Percentiles rank a stretch among this genome's conserved stretches.
phyloP scores from a whole-genome alignment of 37 sponge, comb jelly and placozoan species.

The Diacarnus erythraeanus region DNA sequence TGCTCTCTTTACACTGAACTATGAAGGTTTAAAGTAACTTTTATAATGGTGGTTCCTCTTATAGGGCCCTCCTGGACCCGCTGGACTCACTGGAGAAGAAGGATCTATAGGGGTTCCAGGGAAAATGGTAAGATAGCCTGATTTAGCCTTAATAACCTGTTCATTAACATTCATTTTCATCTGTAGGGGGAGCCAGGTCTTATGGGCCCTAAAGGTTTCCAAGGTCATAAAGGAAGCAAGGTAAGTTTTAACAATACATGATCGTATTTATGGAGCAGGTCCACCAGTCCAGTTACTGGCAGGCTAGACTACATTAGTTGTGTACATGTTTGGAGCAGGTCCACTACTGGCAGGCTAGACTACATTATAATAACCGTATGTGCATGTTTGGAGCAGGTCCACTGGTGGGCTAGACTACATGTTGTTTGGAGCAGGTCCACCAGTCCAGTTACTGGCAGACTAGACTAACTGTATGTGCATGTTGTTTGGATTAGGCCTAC shows the following conservation, averaged over 20 bases:
- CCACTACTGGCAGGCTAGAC: too few relatives aligned
- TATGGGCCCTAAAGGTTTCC: neutral
- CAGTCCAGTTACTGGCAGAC: too few relatives aligned
- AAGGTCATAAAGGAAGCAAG: neutral
- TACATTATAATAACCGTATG: too few relatives aligned
- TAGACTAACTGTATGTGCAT: too few relatives aligned
- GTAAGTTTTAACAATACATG: neutral
- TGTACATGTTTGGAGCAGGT: too few relatives aligned
- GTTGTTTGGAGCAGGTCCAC: too few relatives aligned
- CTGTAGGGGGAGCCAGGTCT: neutral
- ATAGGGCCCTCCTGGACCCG: neutral
- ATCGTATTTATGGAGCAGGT: neutral
- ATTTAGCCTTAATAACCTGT: too few relatives aligned
- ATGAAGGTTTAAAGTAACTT: neutral
- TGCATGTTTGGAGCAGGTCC: too few relatives aligned
- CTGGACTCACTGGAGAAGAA: neutral
- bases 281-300: too few relatives aligned
- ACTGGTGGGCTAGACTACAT: too few relatives aligned
- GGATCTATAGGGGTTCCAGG: neutral
- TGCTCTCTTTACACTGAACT: neutral
- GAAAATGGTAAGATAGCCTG: neutral
- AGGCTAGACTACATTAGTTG: too few relatives aligned
- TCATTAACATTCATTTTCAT: neutral
- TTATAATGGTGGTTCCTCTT: neutral
- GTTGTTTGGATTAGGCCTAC: too few relatives aligned